Percentiles rank a stretch among this genome's conserved stretches.
Evolutionary conservation across 2,797 vertebrate genomes (phyloP).

Genomic region (Coendou prehensilis): DNA sequence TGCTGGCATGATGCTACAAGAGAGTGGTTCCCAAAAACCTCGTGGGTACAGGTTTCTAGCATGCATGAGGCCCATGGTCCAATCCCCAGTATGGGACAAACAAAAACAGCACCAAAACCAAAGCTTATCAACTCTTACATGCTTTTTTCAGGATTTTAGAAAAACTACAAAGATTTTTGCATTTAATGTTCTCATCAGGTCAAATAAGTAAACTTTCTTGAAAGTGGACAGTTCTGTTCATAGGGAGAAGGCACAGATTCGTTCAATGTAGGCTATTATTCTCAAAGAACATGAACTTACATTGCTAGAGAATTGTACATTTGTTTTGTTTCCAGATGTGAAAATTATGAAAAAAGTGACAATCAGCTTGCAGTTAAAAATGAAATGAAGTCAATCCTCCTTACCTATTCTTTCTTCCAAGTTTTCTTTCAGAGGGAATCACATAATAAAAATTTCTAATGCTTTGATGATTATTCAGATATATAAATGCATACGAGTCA

Average conservation of each 20-base stretch:
- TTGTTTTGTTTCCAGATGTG: constrained; percentile 6
- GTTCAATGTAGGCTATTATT: background rate
- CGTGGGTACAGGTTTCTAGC: background rate
- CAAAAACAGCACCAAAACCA: background rate
- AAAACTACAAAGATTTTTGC: background rate
- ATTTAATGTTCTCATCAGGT: background rate
- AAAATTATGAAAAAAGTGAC: background rate
- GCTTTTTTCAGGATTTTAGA: background rate
- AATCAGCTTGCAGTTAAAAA: background rate
- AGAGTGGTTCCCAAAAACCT: background rate
- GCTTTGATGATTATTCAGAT: background rate
- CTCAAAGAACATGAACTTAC: background rate
- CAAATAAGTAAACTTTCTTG: constrained; percentile 30
- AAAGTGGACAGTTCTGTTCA: background rate
- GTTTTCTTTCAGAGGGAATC: background rate
- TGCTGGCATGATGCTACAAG: background rate
- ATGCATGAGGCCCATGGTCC: background rate
- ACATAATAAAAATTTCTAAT: background rate
- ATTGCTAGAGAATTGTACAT: background rate
- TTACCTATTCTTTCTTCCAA: background rate
- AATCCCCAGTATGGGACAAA: background rate
- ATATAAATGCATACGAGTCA: background rate
- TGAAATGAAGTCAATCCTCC: background rate
- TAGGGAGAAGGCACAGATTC: background rate
- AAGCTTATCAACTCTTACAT: background rate